Base-by-base conservation (phyloP, 1,140 invertebrate species). In the Drosophila varians region DNA sequence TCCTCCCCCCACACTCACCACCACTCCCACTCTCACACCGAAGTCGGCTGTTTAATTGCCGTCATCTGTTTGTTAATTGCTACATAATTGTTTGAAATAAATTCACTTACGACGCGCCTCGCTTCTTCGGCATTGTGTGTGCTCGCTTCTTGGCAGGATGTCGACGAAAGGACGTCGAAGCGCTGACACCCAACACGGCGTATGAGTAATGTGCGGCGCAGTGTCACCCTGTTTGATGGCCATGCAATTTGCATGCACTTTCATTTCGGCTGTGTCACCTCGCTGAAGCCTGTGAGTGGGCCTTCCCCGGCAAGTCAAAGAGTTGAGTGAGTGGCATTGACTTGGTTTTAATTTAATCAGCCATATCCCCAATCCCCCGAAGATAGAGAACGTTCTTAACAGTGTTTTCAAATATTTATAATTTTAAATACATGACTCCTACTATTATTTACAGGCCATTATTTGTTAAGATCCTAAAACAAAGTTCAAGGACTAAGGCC, bases 51-150 rank as follows among this genome's bases (percentile, higher is more conserved):
- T 87, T 86, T 82, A 87, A 87, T 87, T 87, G 82, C 77, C 82
- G 74, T 68, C 82, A 87, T 84, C 82, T 76, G 77, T 87, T 82
- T 77, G 82, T 87, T 87, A 87, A 87, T 87, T 87, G 82, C 83
- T 70, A 61, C 82, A 87, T 87, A 87, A 87, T 87, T 87, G 82
- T 87, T 87, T 82, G 82, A 82, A 87, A 87, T 87, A 87, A 87
- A 87, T 87, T 86, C 62, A 86, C 80, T 86, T 82, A 66, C 64
- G 25, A 65, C 25, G 65, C 47, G 58, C 16, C 9, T 23, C 42
- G 31, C 43, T 36, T 19, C 21, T 23, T 56, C 28, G 23, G 12
- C n/a, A 9, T 38, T 5, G 12, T 42, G 14, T 42, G 16, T 16
- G 6, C 14, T 19, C 12, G 38, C 12, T 18, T n/a, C 8, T 5